Evolutionary conservation across 2,113 vertebrate genomes (phyloP), one percentile per base, ranked within the genome.

Genomic region (Neogale vison): DNA sequence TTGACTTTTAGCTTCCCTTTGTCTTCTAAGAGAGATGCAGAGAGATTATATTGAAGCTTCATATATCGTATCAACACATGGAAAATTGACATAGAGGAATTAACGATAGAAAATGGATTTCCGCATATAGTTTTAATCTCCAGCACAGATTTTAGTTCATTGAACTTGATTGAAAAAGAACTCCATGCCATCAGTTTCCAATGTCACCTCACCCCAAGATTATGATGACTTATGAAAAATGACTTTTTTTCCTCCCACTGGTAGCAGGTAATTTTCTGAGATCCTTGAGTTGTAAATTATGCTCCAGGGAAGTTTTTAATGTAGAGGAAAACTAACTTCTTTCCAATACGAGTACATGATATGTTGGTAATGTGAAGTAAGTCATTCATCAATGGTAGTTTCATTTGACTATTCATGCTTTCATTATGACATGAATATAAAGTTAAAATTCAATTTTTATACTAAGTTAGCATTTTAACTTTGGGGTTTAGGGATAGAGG

Each of bases 1-100:
- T 1, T 98, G 93, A 93, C 63, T 97, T 98, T 99, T 93, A 95
- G 95, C 96, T 98, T 99, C 82, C 98, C 98, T 97, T 98, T 99
- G 4, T 99, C 99, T 96, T 99, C 99, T 99, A 93, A 90, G 98
- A 97, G 77, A 98, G 81, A 95, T 7, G 97, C 67, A 98, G 45
- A 97, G n/a, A 96, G 0, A 0, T 5, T 45, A 5, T 92, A 83
- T 94, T 91, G 71, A 63, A 92, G 77, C 0, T n/a, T 84, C 20
- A 15, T 34, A 23, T 20, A 71, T 52, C 39, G 77, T 65, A 76
- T 45, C 72, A 89, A 79, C 63, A 59, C 13, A 59, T 67, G 79
- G 47, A 67, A 55, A 67, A 81, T 2, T 74, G 79, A 88, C 7
- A 18, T 9, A 85, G 67, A 93, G 29, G n/a, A 95, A 65, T 81